Base-by-base conservation (phyloP, 2,797 vertebrate species). In the Coregonus sp. region DNA sequence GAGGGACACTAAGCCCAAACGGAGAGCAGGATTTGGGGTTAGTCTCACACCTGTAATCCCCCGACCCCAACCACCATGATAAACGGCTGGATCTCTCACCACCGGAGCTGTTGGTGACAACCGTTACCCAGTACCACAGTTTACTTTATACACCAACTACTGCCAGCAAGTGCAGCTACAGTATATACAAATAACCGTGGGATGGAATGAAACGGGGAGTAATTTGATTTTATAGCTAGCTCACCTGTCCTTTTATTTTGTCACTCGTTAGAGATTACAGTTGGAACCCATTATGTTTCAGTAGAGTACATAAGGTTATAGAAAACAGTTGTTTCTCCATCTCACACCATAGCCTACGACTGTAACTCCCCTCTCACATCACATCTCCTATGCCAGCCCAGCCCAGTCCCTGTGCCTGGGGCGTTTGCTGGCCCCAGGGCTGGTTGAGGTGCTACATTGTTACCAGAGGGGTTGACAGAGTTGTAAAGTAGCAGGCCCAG, bases 11-110 rank as follows among this genome's bases (percentile, higher is more conserved):
- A 80, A 78, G 81, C 59, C 73, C n/a, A 52, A 70, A 31, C 5
- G n/a, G 18, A 66, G 67, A 11, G 31, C 50, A 20, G n/a, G 12
- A 37, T 72, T 31, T 31, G 25, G 9, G 63, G 29, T 12, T 29
- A 74, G n/a, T 72, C 72, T 85, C 83, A 79, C 80, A 80, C 80
- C 82, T 85, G 77, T 86, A 85, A 83, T 83, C 84, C 68, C 31
- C 54, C n/a, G 5, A 59, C 56, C 56, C 40, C 4, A 61, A 74
- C 54, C 56, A 11, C 54, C 72, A 37, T 76, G 75, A 78, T 31
- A 75, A 77, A 75, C 54, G 31, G 25, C 37, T 47, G 65, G 65
- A 47, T 68, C 16, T 29, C 69, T 77, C 5, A 31, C 12, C 71
- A 16, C 61, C 40, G 67, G 50, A 73, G 33, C 54, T 59, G 72